Evolutionary conservation across 2,113 vertebrate genomes (phyloP).

Genomic region (Nanorana parkeri): DNA sequence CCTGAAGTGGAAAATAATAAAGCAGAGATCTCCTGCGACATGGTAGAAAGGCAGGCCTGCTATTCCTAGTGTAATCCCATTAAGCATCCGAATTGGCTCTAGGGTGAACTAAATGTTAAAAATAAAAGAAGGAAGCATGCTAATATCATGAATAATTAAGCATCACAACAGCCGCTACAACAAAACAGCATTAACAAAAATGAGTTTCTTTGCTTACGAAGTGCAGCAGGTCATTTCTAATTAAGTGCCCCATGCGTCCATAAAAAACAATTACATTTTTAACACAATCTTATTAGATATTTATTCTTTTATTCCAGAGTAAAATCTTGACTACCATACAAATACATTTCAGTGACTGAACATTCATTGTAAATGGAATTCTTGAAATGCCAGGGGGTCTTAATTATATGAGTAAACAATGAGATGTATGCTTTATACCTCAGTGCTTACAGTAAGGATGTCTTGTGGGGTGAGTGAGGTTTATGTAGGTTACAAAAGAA

Average conservation of each 20-base stretch:
- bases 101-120: constrained; percentile 61
- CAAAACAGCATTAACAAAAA: constrained; percentile 65
- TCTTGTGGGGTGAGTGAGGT: neutral
- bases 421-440: constrained; percentile 16
- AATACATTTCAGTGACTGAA: constrained; percentile 57
- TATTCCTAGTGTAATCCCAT: constrained; percentile 59
- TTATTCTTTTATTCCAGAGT: constrained; percentile 40
- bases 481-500: neutral
- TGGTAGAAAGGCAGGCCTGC: constrained; percentile 45
- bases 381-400: constrained; percentile 25
- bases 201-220: constrained; percentile 43
- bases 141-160: constrained; percentile 67
- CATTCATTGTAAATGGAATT: constrained; percentile 54
- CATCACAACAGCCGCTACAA: constrained; percentile 59
- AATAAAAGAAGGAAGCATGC: constrained; percentile 56
- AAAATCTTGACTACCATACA: constrained; percentile 58
- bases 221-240: constrained; percentile 62
- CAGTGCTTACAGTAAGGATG: neutral
- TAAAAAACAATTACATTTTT: constrained; percentile 57
- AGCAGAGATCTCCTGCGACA: constrained; percentile 40
- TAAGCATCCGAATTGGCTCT: constrained; percentile 54
- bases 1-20: constrained; percentile 55
- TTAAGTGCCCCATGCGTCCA: constrained; percentile 58
- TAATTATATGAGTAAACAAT: constrained; percentile 55
- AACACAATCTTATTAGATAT: constrained; percentile 59